phyloP scores from a whole-genome alignment of 2,113 vertebrate genomes.

The Rousettus leschenaultii region DNA sequence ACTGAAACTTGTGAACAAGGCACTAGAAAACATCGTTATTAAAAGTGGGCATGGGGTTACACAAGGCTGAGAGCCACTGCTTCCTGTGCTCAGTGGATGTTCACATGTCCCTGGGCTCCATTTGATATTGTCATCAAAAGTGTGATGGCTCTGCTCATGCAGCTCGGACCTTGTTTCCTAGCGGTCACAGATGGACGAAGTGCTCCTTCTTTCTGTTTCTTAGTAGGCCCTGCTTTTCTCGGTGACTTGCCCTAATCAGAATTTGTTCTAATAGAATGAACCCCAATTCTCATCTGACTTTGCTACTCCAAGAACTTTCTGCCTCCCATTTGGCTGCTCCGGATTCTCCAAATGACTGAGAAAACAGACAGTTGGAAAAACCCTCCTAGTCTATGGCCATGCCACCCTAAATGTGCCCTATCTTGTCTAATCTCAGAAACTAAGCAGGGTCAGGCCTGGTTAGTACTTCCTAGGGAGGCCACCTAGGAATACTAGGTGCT shows the following conservation, averaged over 20 bases:
- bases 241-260: constrained; percentile 1
- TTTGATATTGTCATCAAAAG: neutral
- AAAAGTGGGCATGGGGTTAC: neutral
- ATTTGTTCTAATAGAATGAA: constrained; percentile 36
- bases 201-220: neutral
- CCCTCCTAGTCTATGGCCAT: neutral
- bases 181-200: neutral
- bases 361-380: constrained; percentile 49
- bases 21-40: neutral
- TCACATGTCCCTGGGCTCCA: neutral
- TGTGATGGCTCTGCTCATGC: neutral
- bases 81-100: neutral
- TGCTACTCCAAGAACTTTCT: neutral
- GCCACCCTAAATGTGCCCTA: too few relatives aligned
- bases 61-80: neutral
- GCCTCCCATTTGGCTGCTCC: neutral
- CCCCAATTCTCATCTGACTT: neutral
- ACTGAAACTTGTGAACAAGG: neutral
- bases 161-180: neutral
- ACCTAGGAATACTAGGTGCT: too few relatives aligned
- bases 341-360: constrained; percentile 20
- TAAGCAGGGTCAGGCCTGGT: too few relatives aligned
- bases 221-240: neutral
- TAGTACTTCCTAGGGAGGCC: too few relatives aligned
- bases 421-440: too few relatives aligned